phyloP scores from a whole-genome alignment of 2,888 invertebrate genomes.

The Stegana nigrithorax region DNA sequence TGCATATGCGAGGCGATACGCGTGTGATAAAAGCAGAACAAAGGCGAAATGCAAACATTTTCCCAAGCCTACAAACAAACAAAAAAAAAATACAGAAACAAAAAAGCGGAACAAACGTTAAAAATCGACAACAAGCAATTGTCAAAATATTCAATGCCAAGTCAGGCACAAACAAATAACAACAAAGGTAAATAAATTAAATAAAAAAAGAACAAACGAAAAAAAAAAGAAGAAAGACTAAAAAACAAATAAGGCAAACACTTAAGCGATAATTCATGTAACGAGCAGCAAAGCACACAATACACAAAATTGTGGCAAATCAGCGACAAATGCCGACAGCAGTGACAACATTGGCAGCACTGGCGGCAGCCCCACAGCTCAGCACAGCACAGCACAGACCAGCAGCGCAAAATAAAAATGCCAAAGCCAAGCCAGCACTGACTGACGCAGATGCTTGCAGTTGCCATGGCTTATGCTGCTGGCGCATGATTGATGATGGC shows the following conservation, averaged over 20 bases:
- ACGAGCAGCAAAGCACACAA: background rate
- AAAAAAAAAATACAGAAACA: background rate
- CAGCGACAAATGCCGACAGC: too few relatives aligned
- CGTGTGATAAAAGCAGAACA: background rate
- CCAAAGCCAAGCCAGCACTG: background rate
- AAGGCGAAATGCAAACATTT: background rate
- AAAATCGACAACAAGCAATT: too few relatives aligned
- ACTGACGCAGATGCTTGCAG: too few relatives aligned
- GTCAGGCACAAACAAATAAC: background rate
- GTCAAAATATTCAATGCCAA: background rate
- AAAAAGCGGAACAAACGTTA: background rate
- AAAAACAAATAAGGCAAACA: too few relatives aligned
- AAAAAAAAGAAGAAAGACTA: too few relatives aligned
- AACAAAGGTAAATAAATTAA: too few relatives aligned
- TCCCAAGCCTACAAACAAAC: background rate
- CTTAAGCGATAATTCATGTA: background rate
- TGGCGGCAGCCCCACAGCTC: background rate
- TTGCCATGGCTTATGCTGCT: too few relatives aligned
- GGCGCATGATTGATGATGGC: background rate
- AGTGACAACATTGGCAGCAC: too few relatives aligned
- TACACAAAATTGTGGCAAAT: conserved; percentile 2
- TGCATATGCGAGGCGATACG: too few relatives aligned
- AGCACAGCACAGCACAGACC: background rate
- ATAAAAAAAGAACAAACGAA: too few relatives aligned
- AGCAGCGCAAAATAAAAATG: background rate